phyloP scores from a whole-genome alignment of 2,888 invertebrate species.

The Magallana nippona region DNA sequence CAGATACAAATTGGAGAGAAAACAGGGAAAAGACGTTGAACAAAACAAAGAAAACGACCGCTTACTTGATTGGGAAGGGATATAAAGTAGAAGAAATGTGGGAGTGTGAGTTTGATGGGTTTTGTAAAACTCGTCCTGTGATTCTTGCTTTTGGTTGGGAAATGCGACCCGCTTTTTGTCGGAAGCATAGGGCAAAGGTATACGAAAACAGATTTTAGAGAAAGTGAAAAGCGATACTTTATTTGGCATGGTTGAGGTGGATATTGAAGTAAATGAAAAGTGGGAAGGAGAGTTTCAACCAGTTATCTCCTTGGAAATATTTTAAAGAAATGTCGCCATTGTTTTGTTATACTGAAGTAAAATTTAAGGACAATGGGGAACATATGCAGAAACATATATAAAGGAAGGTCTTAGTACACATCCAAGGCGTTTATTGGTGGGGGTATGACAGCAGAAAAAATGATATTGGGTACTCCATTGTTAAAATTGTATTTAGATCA shows the following conservation, averaged over 20 bases:
- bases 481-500: conserved; percentile 54
- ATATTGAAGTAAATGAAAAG: too few species aligned
- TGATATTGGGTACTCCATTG: conserved; percentile 50
- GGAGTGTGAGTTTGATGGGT: conserved; percentile 31
- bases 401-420: background rate
- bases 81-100: conserved; percentile 23
- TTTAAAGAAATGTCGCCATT: conserved; percentile 27
- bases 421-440: background rate
- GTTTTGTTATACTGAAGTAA: conserved; percentile 16
- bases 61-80: background rate
- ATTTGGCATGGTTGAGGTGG: too few species aligned
- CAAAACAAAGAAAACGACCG: background rate
- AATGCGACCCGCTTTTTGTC: conserved; percentile 3
- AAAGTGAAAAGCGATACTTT: too few species aligned
- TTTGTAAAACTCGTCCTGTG: background rate
- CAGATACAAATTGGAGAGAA: background rate
- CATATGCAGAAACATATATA: conserved; percentile 34
- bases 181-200: conserved; percentile 15
- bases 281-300: background rate
- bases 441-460: conserved; percentile 47
- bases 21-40: background rate
- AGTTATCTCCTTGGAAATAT: background rate
- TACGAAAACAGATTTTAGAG: conserved; percentile 31
- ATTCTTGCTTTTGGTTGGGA: background rate
- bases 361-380: conserved; percentile 22